Base-by-base conservation (phyloP, 2,888 invertebrate genomes). In the Metopia argyrocephala region DNA sequence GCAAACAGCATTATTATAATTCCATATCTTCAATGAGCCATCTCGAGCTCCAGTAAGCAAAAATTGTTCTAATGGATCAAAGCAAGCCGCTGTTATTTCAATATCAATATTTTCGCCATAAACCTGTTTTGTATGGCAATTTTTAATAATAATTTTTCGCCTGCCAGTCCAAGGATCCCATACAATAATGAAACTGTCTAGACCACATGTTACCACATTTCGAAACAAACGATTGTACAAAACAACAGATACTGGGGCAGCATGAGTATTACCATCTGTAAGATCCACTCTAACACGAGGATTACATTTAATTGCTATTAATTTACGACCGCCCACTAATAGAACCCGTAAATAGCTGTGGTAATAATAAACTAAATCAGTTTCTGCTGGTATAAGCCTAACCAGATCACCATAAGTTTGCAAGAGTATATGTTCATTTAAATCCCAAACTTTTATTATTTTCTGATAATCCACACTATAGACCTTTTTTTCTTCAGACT, bases 11-110 rank as follows among this genome's bases (percentile, higher is more conserved):
- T 94, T 94, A 87, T 95, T 96, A 86, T 96, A 96, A 89, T 96
- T 95, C 97, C 97, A 97, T 38, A 96, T 92, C 91, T 93, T 89
- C 6, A 96, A 91, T 0, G 94, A 93, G 12, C 96, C 96, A 88
- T 96, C 94, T 65, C 94, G 92, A 0, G 95, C 96, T 1, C 95
- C 96, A 0, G 96, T 96, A 74, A 96, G 89, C 28, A 96, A 91
- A 76, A 95, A 92, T 86, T 95, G 94, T 84, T 93, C 91, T 23
- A 94, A 93, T 0, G 94, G 93, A 90, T 96, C 95, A 89, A 96
- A 89, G 59, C 87, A 87, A 5, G 88, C 89, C 5, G 89, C 89
- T 0, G 89, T 89, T 25, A 89, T 89, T 83, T 89, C 89, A 64
- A 89, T 87, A 61, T 89, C 88, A 27, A 86, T 91, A 38, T 91